Conservation (phyloP, 2,113 vertebrate species). For the Notechis scutatus region DNA sequence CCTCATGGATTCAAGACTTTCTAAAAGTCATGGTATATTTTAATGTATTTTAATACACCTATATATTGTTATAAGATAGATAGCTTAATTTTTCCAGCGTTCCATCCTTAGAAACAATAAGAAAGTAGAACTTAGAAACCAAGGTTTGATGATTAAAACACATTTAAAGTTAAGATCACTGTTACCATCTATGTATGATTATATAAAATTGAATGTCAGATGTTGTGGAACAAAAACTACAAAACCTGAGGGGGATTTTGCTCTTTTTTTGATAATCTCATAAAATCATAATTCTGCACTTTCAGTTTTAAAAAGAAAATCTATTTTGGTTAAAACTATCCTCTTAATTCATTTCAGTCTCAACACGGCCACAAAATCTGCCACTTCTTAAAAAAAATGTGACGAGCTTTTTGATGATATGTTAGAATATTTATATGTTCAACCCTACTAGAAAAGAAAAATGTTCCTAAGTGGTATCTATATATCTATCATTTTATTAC, state of each 20-base stretch:
- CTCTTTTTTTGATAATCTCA: not conserved
- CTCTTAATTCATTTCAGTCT: not conserved
- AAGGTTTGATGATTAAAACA: not conserved
- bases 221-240: no score
- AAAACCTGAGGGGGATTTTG: not conserved
- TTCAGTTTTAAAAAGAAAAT: not conserved
- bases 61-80: not conserved
- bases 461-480: not conserved
- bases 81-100: not conserved
- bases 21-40: not conserved
- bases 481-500: not conserved
- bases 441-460: not conserved
- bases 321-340: not conserved
- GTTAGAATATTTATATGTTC: not conserved
- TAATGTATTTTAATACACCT: not conserved
- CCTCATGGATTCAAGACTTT: not conserved
- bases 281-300: not conserved
- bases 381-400: not conserved
- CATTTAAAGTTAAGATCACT: not conserved
- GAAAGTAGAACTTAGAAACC: not conserved
- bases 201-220: not conserved
- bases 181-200: not conserved
- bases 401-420: not conserved
- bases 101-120: not conserved
- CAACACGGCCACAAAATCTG: not conserved